Evolutionary conservation across 2,113 vertebrate species (phyloP).

Genomic region (Oreochromis niloticus): DNA sequence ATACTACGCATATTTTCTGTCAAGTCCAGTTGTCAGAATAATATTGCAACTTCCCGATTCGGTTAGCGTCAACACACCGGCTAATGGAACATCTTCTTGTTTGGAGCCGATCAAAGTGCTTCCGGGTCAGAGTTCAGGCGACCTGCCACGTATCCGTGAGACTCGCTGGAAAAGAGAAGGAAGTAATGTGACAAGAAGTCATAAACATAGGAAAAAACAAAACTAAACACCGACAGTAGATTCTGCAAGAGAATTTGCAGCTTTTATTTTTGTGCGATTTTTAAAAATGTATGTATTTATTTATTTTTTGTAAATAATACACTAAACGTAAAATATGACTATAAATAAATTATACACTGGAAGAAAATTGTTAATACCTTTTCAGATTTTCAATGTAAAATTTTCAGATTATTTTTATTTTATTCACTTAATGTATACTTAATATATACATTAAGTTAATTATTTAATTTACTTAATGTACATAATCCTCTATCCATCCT

Average conservation of each 20-base stretch:
- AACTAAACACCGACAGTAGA: neutral
- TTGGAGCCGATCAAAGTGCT: neutral
- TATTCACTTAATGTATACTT: too few species aligned
- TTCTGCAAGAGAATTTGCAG: neutral
- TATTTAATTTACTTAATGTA: neutral
- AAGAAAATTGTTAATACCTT: neutral
- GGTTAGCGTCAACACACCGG: neutral
- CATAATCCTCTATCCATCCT: neutral
- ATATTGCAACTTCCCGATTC: neutral
- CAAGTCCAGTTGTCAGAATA: neutral
- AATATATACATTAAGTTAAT: too few species aligned
- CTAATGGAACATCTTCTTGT: conserved; percentile 15
- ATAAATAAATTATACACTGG: neutral
- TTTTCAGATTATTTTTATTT: neutral
- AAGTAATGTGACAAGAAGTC: neutral
- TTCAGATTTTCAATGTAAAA: neutral
- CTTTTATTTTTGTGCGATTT: neutral
- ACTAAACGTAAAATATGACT: neutral
- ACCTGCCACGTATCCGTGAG: conserved; percentile 51
- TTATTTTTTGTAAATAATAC: neutral
- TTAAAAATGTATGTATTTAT: neutral
- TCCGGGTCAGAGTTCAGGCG: conserved; percentile 32
- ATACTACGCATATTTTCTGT: neutral
- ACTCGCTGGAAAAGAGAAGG: neutral
- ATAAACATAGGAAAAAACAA: neutral